A percentile compares a stretch with the other conserved stretches of the same genome.
Evolutionary conservation across 53 echinoderm and acorn worm species (phyloP).

Genomic region (Crossaster papposus): DNA sequence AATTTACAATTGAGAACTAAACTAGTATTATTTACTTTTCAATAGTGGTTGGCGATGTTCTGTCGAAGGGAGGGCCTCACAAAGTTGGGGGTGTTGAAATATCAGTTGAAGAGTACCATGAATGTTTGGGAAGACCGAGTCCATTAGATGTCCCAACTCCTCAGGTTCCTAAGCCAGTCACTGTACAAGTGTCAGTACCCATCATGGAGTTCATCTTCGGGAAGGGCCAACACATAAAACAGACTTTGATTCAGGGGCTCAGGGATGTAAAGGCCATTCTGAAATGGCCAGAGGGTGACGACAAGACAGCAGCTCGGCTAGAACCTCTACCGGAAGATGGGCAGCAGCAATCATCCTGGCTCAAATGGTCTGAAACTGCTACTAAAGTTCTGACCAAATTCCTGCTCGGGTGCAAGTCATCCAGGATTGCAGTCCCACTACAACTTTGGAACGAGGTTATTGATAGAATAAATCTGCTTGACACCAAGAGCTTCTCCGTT

Average conservation of each 20-base stretch:
- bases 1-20: too few species aligned
- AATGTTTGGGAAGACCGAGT: conserved; percentile 42
- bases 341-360: conserved; percentile 24
- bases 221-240: not conserved
- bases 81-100: not conserved
- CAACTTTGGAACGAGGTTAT: conserved; percentile 11
- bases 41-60: conserved; percentile 34
- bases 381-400: not conserved
- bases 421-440: conserved; percentile 13
- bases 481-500: not conserved
- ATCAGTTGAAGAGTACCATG: conserved; percentile 37
- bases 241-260: conserved; percentile 6
- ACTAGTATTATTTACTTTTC: not conserved
- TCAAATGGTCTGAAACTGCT: conserved; percentile 32
- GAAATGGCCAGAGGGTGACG: conserved; percentile 29
- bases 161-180: conserved; percentile 54
- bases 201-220: conserved; percentile 48
- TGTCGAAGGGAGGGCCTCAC: conserved; percentile 16
- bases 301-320: conserved; percentile 9
- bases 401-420: conserved; percentile 6
- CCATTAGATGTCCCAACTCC: conserved; percentile 56
- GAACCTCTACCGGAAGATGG: conserved; percentile 4
- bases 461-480: not conserved
- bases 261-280: conserved; percentile 16
- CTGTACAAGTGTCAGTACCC: not conserved